Evolutionary conservation across 2,113 vertebrate species (phyloP).

Genomic region (Scortum barcoo): DNA sequence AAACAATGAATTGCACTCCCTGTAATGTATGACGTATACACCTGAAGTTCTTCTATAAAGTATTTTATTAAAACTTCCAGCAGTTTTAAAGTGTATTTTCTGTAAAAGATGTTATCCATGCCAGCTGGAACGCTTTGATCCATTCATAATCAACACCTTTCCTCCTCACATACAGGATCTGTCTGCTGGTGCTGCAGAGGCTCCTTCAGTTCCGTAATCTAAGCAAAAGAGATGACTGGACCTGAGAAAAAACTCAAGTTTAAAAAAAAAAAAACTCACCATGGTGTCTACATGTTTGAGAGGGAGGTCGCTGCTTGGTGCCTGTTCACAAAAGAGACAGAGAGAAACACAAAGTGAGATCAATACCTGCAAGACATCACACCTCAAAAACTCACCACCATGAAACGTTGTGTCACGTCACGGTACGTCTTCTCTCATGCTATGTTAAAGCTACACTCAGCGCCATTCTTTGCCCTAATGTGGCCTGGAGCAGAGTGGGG

Average conservation of each 20-base stretch:
- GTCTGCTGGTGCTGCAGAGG: neutral
- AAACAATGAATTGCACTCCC: neutral
- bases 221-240: constrained; percentile 14
- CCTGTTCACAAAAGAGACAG: constrained; percentile 74
- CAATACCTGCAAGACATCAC: constrained; percentile 14
- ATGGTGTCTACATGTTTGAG: constrained; percentile 87
- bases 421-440: neutral
- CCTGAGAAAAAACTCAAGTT: neutral
- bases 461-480: constrained; percentile 77
- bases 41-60: neutral
- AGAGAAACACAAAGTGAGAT: constrained; percentile 48
- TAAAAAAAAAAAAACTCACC: constrained; percentile 82
- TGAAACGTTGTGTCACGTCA: neutral
- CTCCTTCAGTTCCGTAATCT: neutral
- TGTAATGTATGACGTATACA: neutral
- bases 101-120: neutral
- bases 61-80: neutral
- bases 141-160: neutral
- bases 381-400: neutral
- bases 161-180: constrained; percentile 1
- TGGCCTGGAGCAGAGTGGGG: constrained; percentile 60
- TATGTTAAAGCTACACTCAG: constrained; percentile 31
- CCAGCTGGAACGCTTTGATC: neutral
- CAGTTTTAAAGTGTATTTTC: neutral
- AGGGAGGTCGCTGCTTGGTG: constrained; percentile 83